phyloP scores from a whole-genome alignment of 2,888 invertebrate genomes.

The Callyntrura guangdongensis region DNA sequence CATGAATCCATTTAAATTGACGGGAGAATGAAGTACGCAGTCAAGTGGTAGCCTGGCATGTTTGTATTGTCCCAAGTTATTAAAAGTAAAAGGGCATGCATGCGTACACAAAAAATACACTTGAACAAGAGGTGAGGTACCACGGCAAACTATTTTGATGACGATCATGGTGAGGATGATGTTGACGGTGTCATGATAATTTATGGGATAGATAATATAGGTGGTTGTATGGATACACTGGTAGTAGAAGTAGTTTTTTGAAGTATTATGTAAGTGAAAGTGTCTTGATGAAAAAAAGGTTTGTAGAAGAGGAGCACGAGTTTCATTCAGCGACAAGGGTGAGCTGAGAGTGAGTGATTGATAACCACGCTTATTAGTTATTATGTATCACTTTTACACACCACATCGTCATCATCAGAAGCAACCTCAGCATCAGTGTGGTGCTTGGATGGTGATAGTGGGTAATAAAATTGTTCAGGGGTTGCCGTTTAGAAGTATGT shows the following conservation, averaged over 20 bases:
- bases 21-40: background rate
- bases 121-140: no score
- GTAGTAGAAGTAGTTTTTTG: background rate
- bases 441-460: background rate
- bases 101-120: no score
- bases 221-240: background rate
- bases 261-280: slow-evolving; percentile 34
- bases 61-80: background rate
- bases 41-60: background rate
- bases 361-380: slow-evolving; percentile 30
- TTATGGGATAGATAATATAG: background rate
- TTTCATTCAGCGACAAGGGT: background rate
- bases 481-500: background rate
- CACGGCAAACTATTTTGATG: no score
- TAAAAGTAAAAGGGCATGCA: background rate
- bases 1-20: background rate
- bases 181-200: background rate
- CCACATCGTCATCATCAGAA: background rate
- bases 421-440: background rate
- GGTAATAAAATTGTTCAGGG: background rate
- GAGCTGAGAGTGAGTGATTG: slow-evolving; percentile 40
- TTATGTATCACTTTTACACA: slow-evolving; percentile 39
- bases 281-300: background rate
- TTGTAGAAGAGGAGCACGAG: background rate
- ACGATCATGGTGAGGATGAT: background rate